Conservation (phyloP, 1,140 invertebrate genomes). For the Drosophila pectinifera region DNA sequence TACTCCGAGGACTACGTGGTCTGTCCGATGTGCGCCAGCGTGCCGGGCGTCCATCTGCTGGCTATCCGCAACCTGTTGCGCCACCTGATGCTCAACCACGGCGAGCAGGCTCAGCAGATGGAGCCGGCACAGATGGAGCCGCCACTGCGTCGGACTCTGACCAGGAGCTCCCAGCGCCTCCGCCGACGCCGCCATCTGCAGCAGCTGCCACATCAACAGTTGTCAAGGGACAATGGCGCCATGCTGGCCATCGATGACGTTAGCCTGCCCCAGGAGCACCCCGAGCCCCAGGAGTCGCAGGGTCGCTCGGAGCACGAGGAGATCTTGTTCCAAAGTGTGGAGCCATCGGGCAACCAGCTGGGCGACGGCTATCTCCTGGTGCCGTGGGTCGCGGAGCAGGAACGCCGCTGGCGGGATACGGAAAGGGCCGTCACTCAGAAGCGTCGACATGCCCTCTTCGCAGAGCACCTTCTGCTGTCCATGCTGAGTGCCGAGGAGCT, state of each 20-base stretch:
- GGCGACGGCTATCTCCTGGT: slow-evolving; percentile 23
- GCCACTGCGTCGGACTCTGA: slow-evolving; percentile 31
- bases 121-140: slow-evolving; percentile 63
- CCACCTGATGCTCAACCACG: slow-evolving; percentile 60
- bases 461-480: slow-evolving; percentile 62
- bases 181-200: slow-evolving; percentile 22
- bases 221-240: neutral
- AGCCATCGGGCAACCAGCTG: neutral
- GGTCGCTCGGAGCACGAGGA: neutral
- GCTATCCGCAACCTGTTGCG: slow-evolving; percentile 56
- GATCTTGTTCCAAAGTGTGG: neutral
- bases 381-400: slow-evolving; percentile 37
- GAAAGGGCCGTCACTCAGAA: neutral
- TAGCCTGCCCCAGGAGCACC: neutral
- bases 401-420: neutral
- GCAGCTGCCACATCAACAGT: slow-evolving; percentile 11
- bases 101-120: slow-evolving; percentile 64
- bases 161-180: slow-evolving; percentile 13
- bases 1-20: slow-evolving; percentile 53
- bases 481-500: slow-evolving; percentile 60
- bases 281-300: neutral
- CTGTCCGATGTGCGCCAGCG: slow-evolving; percentile 57
- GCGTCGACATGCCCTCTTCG: slow-evolving; percentile 38
- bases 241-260: neutral
- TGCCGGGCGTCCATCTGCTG: slow-evolving; percentile 29